Evolutionary conservation across 1,140 invertebrate genomes (phyloP).

Genomic region (Rhagoletis zephyria): DNA sequence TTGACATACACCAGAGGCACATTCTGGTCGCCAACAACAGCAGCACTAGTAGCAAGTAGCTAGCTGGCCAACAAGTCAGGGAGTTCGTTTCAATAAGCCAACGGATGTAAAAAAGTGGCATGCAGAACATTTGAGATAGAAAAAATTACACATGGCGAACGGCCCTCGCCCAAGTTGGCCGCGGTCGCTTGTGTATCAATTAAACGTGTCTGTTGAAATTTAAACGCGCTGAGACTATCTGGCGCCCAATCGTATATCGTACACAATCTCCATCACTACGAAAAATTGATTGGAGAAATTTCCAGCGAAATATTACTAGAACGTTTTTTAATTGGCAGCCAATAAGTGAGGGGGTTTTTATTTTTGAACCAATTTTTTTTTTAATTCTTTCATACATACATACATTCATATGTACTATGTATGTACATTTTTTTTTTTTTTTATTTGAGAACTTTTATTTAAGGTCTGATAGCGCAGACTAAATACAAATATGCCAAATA

Average conservation of each 20-base stretch:
- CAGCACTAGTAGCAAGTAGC: background rate
- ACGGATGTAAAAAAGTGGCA: background rate
- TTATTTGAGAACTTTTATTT: no score
- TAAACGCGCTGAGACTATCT: slow-evolving; percentile 29
- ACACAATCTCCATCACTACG: background rate
- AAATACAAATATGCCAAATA: no score
- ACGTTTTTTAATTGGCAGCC: background rate
- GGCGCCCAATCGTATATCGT: slow-evolving; percentile 29
- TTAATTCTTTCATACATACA: no score
- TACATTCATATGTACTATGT: background rate
- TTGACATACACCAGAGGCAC: slow-evolving; percentile 27
- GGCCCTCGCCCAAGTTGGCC: background rate
- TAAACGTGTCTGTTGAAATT: slow-evolving; percentile 50
- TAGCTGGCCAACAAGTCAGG: background rate
- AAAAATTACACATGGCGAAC: background rate
- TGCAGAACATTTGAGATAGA: background rate
- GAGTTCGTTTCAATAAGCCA: slow-evolving; percentile 11
- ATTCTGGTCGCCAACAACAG: background rate
- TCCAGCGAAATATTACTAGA: background rate
- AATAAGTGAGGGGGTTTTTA: slow-evolving; percentile 1
- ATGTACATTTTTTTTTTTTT: no score
- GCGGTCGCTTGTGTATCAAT: slow-evolving; percentile 26
- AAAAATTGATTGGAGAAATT: slow-evolving; percentile 47
- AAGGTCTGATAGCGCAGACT: no score
- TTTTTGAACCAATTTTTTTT: background rate